These are phyloP conservation scores for Rhinichthys klamathensis DNA, from an alignment of 2,113 vertebrate species.

Conservation along the genomic window DNA sequence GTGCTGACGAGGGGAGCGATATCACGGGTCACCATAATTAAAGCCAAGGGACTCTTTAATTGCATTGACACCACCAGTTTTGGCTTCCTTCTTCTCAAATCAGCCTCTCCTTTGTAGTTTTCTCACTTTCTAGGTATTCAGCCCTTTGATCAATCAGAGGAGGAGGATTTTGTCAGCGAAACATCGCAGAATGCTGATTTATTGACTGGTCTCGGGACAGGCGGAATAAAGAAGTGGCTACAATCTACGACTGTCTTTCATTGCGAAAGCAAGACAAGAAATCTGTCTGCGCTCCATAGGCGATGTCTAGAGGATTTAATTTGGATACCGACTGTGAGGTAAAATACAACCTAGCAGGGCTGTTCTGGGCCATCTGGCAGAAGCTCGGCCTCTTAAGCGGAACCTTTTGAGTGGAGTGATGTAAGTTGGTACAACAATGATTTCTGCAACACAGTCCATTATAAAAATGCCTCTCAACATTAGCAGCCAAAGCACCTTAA, in stretches of 20 bases:
- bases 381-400: conserved; percentile 71
- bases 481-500: conserved; percentile 95
- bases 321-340: conserved; percentile 71
- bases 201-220: conserved; percentile 54
- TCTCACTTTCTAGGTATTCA: conserved; percentile 74
- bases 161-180: conserved; percentile 72
- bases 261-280: conserved; percentile 63
- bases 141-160: conserved; percentile 86
- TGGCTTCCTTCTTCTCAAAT: conserved; percentile 83
- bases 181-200: conserved; percentile 59
- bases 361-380: conserved; percentile 76
- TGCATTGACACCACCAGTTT: conserved; percentile 95
- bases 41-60: conserved; percentile 97
- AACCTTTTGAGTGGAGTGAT: conserved; percentile 76
- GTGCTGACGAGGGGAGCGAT: conserved; percentile 79
- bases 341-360: conserved; percentile 75
- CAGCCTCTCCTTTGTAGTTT: conserved; percentile 85
- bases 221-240: conserved; percentile 47
- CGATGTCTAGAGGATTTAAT: conserved; percentile 75
- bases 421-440: conserved; percentile 78
- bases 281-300: conserved; percentile 68
- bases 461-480: conserved; percentile 92
- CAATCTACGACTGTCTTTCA: conserved; percentile 55
- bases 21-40: conserved; percentile 95
- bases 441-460: conserved; percentile 93